A percentile compares a stretch with the other conserved stretches of the same genome.
Evolutionary conservation across 2,797 vertebrate genomes (phyloP).

Genomic region (Falco concolor): DNA sequence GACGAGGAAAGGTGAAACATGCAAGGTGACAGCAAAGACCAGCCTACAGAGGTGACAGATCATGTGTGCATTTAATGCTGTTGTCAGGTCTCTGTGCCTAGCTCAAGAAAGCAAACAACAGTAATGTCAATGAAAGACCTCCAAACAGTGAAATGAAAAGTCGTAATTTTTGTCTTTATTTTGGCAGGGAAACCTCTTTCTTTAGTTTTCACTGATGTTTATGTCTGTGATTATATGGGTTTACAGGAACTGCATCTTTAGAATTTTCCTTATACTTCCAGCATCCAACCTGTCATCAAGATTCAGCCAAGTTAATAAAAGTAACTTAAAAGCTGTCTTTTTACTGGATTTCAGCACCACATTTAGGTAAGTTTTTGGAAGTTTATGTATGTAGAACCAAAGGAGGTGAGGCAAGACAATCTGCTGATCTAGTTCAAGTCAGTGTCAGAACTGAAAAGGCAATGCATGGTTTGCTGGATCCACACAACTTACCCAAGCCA

Average conservation of each 20-base stretch:
- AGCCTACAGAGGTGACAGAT: not conserved
- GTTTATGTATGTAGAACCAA: not conserved
- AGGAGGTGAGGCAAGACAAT: not conserved
- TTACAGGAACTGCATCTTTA: not conserved
- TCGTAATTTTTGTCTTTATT: not conserved
- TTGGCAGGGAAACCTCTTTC: not conserved
- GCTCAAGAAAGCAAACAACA: not conserved
- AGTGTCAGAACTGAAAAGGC: not conserved
- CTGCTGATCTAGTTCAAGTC: not conserved
- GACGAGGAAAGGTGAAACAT: not conserved
- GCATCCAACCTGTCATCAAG: not conserved
- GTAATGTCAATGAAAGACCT: not conserved
- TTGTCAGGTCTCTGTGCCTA: not conserved
- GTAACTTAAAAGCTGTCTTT: not conserved
- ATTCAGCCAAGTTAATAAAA: not conserved
- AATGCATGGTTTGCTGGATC: not conserved
- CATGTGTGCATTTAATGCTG: accelerated
- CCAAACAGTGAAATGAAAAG: not conserved
- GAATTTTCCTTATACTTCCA: not conserved
- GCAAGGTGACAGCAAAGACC: not conserved
- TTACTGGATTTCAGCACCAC: not conserved
- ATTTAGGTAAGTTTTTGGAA: not conserved
- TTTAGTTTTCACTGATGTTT: not conserved
- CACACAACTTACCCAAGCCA: not conserved
- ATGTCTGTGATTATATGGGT: not conserved